Base-by-base conservation (phyloP, 1,140 invertebrate species). In the Rhizoglyphus robini region DNA sequence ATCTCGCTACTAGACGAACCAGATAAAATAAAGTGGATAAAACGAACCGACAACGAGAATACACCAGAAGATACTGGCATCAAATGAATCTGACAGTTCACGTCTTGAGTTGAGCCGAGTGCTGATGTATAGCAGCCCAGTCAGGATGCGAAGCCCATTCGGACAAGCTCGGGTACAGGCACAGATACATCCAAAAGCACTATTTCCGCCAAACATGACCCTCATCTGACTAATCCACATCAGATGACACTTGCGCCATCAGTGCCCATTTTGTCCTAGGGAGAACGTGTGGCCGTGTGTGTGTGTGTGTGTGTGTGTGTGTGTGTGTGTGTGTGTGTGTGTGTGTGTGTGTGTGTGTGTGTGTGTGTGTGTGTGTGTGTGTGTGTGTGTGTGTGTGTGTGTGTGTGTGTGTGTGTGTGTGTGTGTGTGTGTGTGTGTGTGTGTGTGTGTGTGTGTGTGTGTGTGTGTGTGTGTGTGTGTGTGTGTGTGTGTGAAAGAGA, bases 81-180 rank as follows among this genome's bases (percentile, higher is more conserved):
- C 51, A 54, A 54, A 32, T 32, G 31, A 54, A 54, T 32, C 51
- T 54, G 51, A 54, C 51, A 54, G 51, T 11, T 54, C 51, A 23
- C 20, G 23, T 54, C 51, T 54, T 54, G 51, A 54, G 51, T 15
- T 11, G 51, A 23, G 23, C 51, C 23, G 51, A 32, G 8, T 54
- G 5, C 59, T 5, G 46, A 18, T 61, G 25, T 8, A 61, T 5
- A 11, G 8, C 5, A 18, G 18, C 2, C 15, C 58, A 15, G 11
- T 63, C 23, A 30, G 18, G 4, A n/a, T 1, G 29, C 3, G 48
- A 51, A 51, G 36, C 30, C 36, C n/a, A 59, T 31, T 11, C 49
- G 25, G 18, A 51, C 49, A 51, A 13, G 5, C 49, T 13, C 49
- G 27, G 11, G 25, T 23, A 51, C 57, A 59, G 8, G 18, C 54